phyloP scores from a whole-genome alignment of 2,113 vertebrate species.

The Seriola aureovittata region DNA sequence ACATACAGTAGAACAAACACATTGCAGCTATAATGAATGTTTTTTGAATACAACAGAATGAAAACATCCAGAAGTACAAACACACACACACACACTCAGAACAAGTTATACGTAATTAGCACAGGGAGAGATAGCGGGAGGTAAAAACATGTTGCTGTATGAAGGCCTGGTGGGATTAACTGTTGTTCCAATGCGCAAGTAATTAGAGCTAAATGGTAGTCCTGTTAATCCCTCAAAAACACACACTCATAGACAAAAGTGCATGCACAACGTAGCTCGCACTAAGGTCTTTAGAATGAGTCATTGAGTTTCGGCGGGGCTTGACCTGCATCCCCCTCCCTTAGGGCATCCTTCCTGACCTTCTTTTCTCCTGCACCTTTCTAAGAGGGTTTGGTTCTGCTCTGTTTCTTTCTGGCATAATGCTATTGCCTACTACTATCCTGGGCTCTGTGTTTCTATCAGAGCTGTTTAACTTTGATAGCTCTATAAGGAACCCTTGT shows the following conservation, averaged over 20 bases:
- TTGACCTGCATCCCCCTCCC: slow-evolving; percentile 57
- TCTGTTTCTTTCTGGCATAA: slow-evolving; percentile 50
- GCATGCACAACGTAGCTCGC: background rate
- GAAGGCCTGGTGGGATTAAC: slow-evolving; percentile 73
- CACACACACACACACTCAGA: slow-evolving; percentile 30
- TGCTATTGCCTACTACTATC: slow-evolving; percentile 22
- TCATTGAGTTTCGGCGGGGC: slow-evolving; percentile 48
- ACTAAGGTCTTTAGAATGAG: slow-evolving; percentile 56
- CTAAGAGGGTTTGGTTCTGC: slow-evolving; percentile 42
- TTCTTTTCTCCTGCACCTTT: slow-evolving; percentile 9
- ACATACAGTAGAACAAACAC: slow-evolving; percentile 10
- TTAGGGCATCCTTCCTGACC: slow-evolving; percentile 21
- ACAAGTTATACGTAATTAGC: slow-evolving; percentile 70
- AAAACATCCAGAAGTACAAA: background rate
- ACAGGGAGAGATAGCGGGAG: slow-evolving; percentile 34
- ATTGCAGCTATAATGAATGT: slow-evolving; percentile 17
- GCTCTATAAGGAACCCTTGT: background rate
- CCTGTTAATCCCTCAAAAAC: slow-evolving; percentile 70
- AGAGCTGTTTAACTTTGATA: slow-evolving; percentile 35
- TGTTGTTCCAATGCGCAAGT: slow-evolving; percentile 72
- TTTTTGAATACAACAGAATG: slow-evolving; percentile 19
- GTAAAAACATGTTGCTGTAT: slow-evolving; percentile 49
- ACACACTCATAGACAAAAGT: slow-evolving; percentile 38
- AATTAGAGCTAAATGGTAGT: slow-evolving; percentile 77
- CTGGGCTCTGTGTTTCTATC: slow-evolving; percentile 20